Conservation (phyloP, 2,113 vertebrate species). For the Zosterops lateralis region DNA sequence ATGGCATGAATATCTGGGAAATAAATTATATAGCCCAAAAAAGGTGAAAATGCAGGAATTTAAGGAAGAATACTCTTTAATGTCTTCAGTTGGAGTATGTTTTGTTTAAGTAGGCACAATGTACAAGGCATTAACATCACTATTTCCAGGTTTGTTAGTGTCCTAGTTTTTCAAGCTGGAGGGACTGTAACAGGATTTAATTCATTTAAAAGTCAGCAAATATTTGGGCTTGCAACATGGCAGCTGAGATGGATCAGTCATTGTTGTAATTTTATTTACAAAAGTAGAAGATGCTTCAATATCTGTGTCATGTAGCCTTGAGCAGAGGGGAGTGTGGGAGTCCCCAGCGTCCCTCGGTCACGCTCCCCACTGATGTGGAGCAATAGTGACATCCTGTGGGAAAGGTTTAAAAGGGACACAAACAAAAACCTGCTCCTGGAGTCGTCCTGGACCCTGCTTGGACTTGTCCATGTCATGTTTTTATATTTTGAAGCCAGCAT, state of each 20-base stretch:
- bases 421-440: not conserved
- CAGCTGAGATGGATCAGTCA: not conserved
- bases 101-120: not conserved
- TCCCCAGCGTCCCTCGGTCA: accelerated
- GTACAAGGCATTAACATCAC: not conserved
- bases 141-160: not conserved
- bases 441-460: not conserved
- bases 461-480: not conserved
- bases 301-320: not conserved
- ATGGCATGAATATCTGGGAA: slow-evolving; percentile 37
- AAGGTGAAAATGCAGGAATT: not conserved
- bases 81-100: not conserved
- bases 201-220: not conserved
- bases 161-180: not conserved
- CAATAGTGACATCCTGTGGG: slow-evolving; percentile 38
- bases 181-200: not conserved
- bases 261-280: not conserved
- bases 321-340: not conserved
- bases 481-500: not conserved
- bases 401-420: not conserved
- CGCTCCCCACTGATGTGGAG: not conserved
- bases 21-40: not conserved
- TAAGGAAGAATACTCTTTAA: not conserved
- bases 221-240: not conserved
- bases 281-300: not conserved